These are phyloP conservation scores for Oscarella lobularis DNA, from an alignment of 37 sponge, comb jelly and placozoan species.

Conservation along the genomic window DNA sequence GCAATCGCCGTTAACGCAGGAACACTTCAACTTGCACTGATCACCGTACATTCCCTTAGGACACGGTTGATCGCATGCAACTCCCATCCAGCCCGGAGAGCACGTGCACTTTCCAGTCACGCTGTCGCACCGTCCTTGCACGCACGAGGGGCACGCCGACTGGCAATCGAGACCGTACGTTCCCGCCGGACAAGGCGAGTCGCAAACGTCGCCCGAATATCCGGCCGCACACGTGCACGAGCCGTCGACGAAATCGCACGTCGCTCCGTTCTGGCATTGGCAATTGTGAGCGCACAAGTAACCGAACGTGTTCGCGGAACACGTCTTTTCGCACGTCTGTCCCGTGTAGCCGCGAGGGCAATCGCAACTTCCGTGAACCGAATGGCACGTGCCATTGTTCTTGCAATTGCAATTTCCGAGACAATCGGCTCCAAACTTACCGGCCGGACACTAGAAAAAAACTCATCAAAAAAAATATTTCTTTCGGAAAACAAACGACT, in stretches of 20 bases:
- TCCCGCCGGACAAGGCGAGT: not conserved
- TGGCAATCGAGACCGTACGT: not conserved
- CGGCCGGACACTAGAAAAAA: constrained; percentile 1
- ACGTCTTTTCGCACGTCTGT: not conserved
- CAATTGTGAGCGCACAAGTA: not conserved
- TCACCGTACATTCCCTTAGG: not conserved
- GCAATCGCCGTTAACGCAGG: constrained; percentile 3
- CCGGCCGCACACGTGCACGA: not conserved
- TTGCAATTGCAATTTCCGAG: constrained; percentile 3
- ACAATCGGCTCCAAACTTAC: not conserved
- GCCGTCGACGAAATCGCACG: not conserved
- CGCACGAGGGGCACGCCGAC: too few species aligned
- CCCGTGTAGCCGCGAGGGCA: not conserved
- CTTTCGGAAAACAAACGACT: too few species aligned
- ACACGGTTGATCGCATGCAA: not conserved
- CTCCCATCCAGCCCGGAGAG: not conserved
- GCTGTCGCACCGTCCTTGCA: too few species aligned
- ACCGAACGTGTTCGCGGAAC: not conserved
- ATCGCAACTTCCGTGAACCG: not conserved
- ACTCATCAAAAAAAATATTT: not conserved
- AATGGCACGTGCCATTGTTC: constrained; percentile 2
- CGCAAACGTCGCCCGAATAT: not conserved
- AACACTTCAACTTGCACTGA: not conserved
- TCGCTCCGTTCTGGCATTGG: not conserved
- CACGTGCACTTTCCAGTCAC: not conserved